Evolutionary conservation across 92 coral and sea anemone genomes (phyloP).

Genomic region (Phenganax subtilis): DNA sequence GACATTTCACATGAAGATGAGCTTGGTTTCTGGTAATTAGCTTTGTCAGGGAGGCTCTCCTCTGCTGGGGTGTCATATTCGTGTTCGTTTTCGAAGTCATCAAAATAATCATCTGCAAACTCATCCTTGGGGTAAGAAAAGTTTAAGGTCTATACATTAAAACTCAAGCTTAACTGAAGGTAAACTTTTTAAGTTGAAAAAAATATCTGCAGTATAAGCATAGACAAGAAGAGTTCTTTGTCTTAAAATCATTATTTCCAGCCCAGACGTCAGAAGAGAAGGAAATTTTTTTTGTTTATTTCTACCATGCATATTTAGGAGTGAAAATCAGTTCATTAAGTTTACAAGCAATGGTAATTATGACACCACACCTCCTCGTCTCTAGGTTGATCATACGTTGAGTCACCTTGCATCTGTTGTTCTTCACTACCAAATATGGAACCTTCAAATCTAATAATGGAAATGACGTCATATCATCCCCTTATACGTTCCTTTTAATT

Average conservation of each 20-base stretch:
- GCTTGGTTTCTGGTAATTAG: slow-evolving; percentile 22
- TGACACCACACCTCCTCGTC: slow-evolving; percentile 5
- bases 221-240: no score
- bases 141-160: not conserved
- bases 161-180: no score
- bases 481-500: not conserved
- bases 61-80: slow-evolving; percentile 4
- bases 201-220: no score
- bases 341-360: not conserved
- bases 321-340: no score
- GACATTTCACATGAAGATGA: slow-evolving; percentile 32
- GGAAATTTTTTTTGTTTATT: no score
- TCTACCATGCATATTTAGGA: no score
- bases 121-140: not conserved
- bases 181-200: no score
- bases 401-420: slow-evolving; percentile 36
- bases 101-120: not conserved
- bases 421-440: slow-evolving; percentile 73
- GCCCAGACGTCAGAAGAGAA: no score
- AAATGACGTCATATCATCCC: not conserved
- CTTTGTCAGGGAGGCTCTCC: not conserved
- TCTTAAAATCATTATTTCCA: no score
- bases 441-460: slow-evolving; percentile 64
- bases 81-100: not conserved
- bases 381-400: slow-evolving; percentile 4